Base-by-base conservation (phyloP, 2,888 invertebrate genomes). In the Drosophila longiperda region DNA sequence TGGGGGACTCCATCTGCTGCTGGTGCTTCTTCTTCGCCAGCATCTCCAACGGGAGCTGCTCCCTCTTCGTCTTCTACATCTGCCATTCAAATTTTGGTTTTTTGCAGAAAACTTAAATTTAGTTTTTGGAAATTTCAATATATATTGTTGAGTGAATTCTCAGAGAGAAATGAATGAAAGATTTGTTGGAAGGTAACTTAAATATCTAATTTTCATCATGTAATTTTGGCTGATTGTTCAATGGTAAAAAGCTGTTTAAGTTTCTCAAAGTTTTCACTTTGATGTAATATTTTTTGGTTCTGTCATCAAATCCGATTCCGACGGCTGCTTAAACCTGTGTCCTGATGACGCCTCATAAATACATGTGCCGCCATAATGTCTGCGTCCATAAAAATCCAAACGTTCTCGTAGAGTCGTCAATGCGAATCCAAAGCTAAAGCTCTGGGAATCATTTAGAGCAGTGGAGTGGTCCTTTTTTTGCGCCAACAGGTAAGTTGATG, bases 301-400 rank as follows among this genome's bases (percentile, higher is more conserved):
- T 64, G 62, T 63, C n/a, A 29, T 12, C 49, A 23, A 23, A 15
- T 45, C 8, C 23, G 6, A 29, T 5, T 29, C 29, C 29, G n/a
- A 15, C 38, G 26, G 9, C 36, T 49, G 12, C 29, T 36, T 48
- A 45, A 64, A 75, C 66, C 58, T 71, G 66, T 60, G 63, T 71
- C 62, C 58, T 67, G 65, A 73, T 70, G 79, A 65, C 57, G 73
- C 60, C 59, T 48, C 79, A 76, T 79, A 79, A 79, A 79, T 69
- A 73, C 38, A 73, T 78, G 64, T 65, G 73, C 62, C 67, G 73
- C 66, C 78, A 73, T 79, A 76, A 79, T 79, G 78, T 73, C 69
- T 65, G 60, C 58, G 70, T 60, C 67, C 76, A 79, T 79, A 79
- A 79, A 79, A 73, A 75, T 58, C 59, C 73, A 23, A 23, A 52